phyloP scores from a whole-genome alignment of 2,113 vertebrate genomes.

The Fregetta grallaria region DNA sequence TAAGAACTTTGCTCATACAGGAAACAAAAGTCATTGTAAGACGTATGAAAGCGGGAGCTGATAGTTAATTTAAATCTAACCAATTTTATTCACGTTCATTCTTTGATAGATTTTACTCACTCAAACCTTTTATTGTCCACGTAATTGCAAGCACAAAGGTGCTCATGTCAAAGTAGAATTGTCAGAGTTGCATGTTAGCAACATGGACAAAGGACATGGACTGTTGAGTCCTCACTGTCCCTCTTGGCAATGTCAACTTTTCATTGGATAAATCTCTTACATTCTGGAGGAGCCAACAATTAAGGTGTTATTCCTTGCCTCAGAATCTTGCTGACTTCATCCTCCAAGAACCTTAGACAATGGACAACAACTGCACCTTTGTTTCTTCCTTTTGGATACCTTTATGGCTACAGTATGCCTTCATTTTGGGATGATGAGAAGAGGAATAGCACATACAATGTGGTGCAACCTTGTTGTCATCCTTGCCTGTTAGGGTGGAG shows the following conservation, averaged over 20 bases:
- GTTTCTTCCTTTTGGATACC: background rate
- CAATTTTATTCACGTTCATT: background rate
- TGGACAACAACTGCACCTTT: background rate
- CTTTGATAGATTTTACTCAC: background rate
- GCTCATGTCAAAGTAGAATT: background rate
- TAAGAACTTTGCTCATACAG: background rate
- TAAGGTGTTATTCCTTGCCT: background rate
- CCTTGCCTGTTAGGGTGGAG: background rate
- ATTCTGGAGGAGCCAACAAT: background rate
- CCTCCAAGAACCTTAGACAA: background rate
- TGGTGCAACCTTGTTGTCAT: background rate
- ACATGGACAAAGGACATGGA: background rate
- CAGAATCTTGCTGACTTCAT: background rate
- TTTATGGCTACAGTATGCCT: background rate
- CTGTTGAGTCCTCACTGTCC: background rate
- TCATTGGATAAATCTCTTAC: background rate
- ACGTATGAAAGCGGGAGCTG: background rate
- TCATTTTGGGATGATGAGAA: background rate
- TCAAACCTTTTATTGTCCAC: background rate
- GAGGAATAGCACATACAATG: background rate
- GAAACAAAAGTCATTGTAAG: background rate
- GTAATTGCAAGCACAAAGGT: background rate
- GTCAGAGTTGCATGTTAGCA: background rate
- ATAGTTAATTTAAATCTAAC: background rate
- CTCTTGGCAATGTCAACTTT: background rate